These are phyloP conservation scores for Cynopterus sphinx DNA, from an alignment of 2,797 vertebrate species.

Conservation along the genomic window DNA sequence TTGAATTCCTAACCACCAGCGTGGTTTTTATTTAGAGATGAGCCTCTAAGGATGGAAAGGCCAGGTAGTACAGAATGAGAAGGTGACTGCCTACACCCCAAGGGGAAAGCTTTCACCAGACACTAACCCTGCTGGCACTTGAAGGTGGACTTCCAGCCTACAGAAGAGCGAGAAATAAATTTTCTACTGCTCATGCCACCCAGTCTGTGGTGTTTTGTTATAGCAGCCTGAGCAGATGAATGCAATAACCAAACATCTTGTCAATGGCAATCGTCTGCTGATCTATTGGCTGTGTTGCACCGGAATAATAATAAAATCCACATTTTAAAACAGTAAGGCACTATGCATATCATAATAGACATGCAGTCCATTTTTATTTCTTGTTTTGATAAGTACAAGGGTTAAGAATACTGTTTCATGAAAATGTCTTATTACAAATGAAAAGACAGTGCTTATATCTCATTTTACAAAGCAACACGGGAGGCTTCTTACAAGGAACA, in stretches of 20 bases:
- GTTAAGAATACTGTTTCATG: not conserved
- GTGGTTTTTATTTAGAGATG: not conserved
- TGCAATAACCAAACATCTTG: not conserved
- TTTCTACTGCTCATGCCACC: not conserved
- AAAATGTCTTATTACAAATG: not conserved
- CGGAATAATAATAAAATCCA: not conserved
- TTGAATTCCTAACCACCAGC: not conserved
- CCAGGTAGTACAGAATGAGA: not conserved
- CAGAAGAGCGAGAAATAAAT: not conserved
- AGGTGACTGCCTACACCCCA: not conserved
- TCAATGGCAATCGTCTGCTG: not conserved
- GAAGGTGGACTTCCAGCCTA: not conserved
- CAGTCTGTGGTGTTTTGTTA: not conserved
- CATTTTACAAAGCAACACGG: not conserved
- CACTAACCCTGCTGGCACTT: not conserved
- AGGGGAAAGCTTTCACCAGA: not conserved
- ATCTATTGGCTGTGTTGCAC: not conserved
- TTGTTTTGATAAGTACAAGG: not conserved
- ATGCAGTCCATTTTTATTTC: not conserved
- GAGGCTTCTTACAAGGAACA: not conserved
- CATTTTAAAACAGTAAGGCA: not conserved
- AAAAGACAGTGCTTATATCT: not conserved
- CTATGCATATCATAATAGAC: not conserved
- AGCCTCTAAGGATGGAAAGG: not conserved
- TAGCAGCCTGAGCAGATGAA: not conserved